Conservation (phyloP, 2,113 vertebrate genomes). For the Amblyornis subalaris region DNA sequence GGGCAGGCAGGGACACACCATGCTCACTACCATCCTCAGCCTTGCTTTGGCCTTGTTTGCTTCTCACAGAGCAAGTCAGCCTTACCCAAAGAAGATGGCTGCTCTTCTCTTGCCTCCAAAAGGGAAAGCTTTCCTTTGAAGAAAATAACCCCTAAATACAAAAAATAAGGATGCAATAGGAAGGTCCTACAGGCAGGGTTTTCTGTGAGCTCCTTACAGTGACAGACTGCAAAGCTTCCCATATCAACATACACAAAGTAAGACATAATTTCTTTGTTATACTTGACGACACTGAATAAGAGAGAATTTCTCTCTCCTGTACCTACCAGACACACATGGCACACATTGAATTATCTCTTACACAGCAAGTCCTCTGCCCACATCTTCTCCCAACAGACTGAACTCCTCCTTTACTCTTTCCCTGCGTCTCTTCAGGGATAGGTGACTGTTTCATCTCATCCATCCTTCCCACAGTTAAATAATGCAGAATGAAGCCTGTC, state of each 20-base stretch:
- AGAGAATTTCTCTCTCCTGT: not conserved
- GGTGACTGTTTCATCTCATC: not conserved
- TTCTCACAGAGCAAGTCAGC: not conserved
- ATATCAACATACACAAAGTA: not conserved
- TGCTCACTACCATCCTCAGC: not conserved
- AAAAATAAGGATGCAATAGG: not conserved
- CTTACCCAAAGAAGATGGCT: not conserved
- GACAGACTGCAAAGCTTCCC: not conserved
- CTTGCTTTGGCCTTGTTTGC: not conserved
- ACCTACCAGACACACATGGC: not conserved
- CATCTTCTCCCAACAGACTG: not conserved
- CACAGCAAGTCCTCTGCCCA: fast-evolving
- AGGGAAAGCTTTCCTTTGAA: not conserved
- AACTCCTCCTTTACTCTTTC: not conserved
- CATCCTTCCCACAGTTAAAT: not conserved
- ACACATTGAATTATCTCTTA: not conserved
- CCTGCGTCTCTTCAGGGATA: not conserved
- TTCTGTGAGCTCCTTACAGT: not conserved
- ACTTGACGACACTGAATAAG: not conserved
- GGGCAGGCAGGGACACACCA: not conserved
- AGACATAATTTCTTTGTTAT: not conserved
- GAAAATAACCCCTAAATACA: not conserved
- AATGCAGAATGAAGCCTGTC: not conserved
- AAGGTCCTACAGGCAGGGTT: not conserved
- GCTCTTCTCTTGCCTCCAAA: not conserved